Percentiles rank a stretch among this genome's conserved stretches.
Conservation (phyloP, 2,113 vertebrate species). For the Leucopsar rothschildi region DNA sequence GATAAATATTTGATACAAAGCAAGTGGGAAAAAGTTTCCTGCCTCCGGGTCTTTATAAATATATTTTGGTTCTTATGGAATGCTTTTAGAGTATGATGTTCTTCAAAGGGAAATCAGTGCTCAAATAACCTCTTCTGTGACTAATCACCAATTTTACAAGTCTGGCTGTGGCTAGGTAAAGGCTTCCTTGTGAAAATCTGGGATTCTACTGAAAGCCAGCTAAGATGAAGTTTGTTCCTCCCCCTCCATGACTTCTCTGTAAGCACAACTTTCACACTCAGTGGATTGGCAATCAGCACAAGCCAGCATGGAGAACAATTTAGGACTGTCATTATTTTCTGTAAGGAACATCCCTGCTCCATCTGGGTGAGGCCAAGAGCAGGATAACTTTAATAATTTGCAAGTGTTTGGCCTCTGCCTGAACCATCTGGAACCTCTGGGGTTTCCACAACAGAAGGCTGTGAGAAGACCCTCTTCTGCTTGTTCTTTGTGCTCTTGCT, state of each 20-base stretch:
- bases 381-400: not conserved
- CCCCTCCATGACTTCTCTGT: not conserved
- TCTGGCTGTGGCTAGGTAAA: not conserved
- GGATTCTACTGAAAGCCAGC: not conserved
- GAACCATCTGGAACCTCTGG: not conserved
- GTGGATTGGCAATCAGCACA: not conserved
- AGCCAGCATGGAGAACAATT: not conserved
- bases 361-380: not conserved
- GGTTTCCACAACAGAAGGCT: not conserved
- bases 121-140: not conserved
- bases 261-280: not conserved
- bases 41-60: constrained; percentile 39
- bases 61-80: constrained; percentile 7
- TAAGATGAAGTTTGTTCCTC: not conserved
- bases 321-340: not conserved
- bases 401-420: not conserved
- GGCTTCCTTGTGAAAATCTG: not conserved
- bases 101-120: constrained; percentile 39
- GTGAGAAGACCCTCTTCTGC: not conserved
- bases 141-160: constrained; percentile 11
- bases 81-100: not conserved
- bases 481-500: not conserved
- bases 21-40: constrained; percentile 31
- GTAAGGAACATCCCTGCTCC: not conserved
- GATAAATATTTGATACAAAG: constrained; percentile 58